These are phyloP conservation scores for Drosophila affinis DNA, from an alignment of 2,888 invertebrate species.

Conservation along the genomic window DNA sequence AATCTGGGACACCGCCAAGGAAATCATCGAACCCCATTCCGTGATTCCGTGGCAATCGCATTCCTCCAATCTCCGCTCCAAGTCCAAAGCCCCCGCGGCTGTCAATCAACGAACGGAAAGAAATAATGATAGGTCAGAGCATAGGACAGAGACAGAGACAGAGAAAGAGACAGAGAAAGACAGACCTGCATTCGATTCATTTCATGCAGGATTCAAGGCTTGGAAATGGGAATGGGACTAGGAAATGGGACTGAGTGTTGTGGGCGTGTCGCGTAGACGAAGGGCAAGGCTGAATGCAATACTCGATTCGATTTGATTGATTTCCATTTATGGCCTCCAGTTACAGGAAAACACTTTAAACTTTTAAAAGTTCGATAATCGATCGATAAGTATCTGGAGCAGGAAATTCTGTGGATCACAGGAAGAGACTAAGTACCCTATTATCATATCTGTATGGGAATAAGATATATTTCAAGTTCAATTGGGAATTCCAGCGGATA, in stretches of 20 bases:
- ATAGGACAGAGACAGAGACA: not conserved
- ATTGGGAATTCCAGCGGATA: no score
- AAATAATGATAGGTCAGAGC: not conserved
- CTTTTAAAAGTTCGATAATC: not conserved
- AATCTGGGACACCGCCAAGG: not conserved
- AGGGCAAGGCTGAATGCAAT: not conserved
- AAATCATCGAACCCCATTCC: not conserved
- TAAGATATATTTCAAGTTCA: no score
- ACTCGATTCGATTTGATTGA: not conserved
- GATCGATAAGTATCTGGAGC: no score
- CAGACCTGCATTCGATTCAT: not conserved
- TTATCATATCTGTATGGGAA: no score
- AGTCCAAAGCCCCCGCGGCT: not conserved
- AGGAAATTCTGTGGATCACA: no score
- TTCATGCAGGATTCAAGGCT: not conserved
- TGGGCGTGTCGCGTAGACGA: not conserved
- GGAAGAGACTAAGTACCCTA: no score
- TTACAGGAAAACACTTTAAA: not conserved
- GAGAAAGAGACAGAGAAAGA: not conserved
- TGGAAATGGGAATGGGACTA: not conserved
- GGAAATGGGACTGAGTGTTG: no score
- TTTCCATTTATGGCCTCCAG: not conserved
- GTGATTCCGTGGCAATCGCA: not conserved
- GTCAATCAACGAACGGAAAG: constrained; percentile 14
- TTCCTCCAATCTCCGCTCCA: not conserved